phyloP scores from a whole-genome alignment of 2,113 vertebrate genomes.

The Gobius niger region DNA sequence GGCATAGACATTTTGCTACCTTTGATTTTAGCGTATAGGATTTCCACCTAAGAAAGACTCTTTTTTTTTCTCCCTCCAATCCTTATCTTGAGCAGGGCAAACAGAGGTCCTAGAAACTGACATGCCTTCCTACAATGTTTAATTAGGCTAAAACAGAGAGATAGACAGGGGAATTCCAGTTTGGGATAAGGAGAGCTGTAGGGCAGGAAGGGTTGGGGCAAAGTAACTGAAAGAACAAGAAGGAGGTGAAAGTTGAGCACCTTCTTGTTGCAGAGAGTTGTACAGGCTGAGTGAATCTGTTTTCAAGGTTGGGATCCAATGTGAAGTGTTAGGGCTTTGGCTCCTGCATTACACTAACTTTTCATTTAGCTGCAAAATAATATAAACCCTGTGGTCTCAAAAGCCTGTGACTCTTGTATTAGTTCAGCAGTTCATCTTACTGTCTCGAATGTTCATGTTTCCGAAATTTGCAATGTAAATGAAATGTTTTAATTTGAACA shows the following conservation, averaged over 20 bases:
- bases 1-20: constrained; percentile 44
- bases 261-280: constrained; percentile 68
- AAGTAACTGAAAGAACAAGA: not conserved
- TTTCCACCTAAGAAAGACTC: constrained; percentile 45
- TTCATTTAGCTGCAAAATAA: no score
- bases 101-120: constrained; percentile 66
- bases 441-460: no score
- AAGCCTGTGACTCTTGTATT: no score
- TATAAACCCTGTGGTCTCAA: no score
- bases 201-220: constrained; percentile 5
- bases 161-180: constrained; percentile 81
- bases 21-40: constrained; percentile 45
- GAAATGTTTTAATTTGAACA: no score
- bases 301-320: constrained; percentile 68
- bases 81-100: constrained; percentile 71
- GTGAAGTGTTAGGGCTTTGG: constrained; percentile 49
- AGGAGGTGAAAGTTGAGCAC: constrained; percentile 48
- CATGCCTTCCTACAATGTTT: constrained; percentile 72
- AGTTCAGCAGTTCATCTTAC: no score
- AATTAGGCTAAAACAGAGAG: constrained; percentile 72
- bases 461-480: no score
- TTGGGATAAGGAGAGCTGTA: constrained; percentile 31
- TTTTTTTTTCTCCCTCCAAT: constrained; percentile 29
- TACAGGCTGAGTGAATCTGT: constrained; percentile 65
- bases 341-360: no score